Conservation (phyloP, 64 coral and sea anemone genomes). For the Pachyseris speciosa region DNA sequence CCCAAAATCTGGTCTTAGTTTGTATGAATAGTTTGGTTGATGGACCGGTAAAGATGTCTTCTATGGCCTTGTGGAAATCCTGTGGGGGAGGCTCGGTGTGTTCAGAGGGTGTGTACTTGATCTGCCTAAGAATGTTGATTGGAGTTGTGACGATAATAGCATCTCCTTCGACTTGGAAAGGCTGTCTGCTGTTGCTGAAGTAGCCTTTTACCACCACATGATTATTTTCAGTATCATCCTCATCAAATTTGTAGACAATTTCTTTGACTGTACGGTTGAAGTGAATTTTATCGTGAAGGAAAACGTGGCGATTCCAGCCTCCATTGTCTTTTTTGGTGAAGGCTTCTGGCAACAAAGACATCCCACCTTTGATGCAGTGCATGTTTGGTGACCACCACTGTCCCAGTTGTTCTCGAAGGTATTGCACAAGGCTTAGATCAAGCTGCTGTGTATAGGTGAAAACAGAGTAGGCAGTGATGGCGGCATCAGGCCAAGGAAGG, state of each 20-base stretch:
- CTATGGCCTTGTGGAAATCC: conserved; percentile 20
- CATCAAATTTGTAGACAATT: conserved; percentile 9
- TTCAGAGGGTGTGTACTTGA: not conserved
- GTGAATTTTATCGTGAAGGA: not conserved
- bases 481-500: conserved; percentile 48
- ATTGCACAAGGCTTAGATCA: conserved; percentile 44
- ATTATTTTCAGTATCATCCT: conserved; percentile 3
- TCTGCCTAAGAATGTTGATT: conserved; percentile 45
- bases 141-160: conserved; percentile 44
- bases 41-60: conserved; percentile 54
- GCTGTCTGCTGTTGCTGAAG: not conserved
- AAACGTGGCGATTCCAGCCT: not conserved
- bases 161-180: conserved; percentile 9
- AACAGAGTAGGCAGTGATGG: conserved; percentile 29
- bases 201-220: conserved; percentile 8
- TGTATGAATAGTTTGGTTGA: conserved; percentile 49
- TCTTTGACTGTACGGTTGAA: conserved; percentile 30
- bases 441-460: conserved; percentile 47
- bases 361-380: conserved; percentile 39
- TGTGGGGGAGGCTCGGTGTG: not conserved
- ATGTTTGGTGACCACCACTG: conserved; percentile 45
- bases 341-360: conserved; percentile 33
- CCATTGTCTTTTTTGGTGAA: not conserved
- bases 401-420: conserved; percentile 45
- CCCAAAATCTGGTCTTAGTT: conserved; percentile 49